Evolutionary conservation across 2,888 invertebrate species (phyloP).

Genomic region (Noctua janthe): DNA sequence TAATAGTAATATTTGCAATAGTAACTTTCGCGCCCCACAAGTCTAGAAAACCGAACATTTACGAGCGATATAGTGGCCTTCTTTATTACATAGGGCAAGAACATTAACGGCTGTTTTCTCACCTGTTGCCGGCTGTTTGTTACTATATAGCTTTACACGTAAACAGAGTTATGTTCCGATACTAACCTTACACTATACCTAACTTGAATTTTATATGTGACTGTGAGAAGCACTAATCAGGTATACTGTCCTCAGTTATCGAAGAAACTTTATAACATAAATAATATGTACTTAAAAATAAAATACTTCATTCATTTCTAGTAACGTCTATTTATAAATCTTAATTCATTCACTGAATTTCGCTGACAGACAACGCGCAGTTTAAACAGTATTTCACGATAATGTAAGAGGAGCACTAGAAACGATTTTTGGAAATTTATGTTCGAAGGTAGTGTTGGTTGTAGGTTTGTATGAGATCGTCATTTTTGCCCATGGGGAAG

Average conservation of each 20-base stretch:
- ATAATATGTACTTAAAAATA: background rate
- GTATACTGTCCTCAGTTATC: background rate
- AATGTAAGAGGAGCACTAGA: background rate
- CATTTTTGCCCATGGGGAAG: background rate
- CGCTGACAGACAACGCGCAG: background rate
- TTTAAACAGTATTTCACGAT: background rate
- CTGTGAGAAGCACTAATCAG: background rate
- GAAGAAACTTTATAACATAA: background rate
- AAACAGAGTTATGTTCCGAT: background rate
- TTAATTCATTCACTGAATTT: background rate
- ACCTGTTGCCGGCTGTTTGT: constrained; percentile 22
- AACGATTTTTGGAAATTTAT: background rate
- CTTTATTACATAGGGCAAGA: background rate
- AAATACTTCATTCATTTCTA: background rate
- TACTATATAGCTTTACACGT: background rate
- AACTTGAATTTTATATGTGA: background rate
- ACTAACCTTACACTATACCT: background rate
- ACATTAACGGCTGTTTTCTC: constrained; percentile 2
- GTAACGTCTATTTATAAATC: background rate
- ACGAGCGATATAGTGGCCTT: background rate
- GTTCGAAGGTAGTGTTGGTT: background rate
- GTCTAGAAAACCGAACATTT: background rate
- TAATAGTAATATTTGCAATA: background rate
- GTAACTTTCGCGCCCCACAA: background rate
- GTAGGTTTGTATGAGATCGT: background rate